phyloP scores from a whole-genome alignment of 1,140 invertebrate species.

The Lepidostoma basale region DNA sequence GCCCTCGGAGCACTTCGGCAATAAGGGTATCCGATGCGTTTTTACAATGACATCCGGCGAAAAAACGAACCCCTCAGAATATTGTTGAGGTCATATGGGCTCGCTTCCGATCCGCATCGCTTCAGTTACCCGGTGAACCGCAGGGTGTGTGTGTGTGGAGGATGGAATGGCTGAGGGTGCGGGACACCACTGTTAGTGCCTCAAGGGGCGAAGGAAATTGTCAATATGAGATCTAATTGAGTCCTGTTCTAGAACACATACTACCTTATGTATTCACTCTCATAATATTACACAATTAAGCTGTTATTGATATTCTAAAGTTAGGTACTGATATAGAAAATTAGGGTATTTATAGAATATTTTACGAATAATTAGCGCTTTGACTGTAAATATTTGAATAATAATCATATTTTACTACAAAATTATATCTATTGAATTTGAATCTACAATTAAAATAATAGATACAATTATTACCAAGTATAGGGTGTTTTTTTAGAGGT shows the following conservation, averaged over 20 bases:
- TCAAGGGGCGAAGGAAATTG: not conserved
- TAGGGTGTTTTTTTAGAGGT: too few species aligned
- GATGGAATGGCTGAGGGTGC: not conserved
- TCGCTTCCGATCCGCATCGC: constrained; percentile 10
- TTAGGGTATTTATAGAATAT: too few species aligned
- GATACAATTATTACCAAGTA: too few species aligned
- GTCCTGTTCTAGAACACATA: not conserved
- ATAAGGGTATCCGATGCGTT: constrained; percentile 17
- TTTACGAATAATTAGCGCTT: too few species aligned
- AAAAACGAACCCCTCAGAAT: constrained; percentile 8
- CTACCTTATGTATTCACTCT: too few species aligned
- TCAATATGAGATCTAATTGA: not conserved
- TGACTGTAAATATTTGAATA: too few species aligned
- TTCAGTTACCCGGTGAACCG: not conserved
- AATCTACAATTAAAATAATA: too few species aligned
- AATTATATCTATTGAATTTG: too few species aligned
- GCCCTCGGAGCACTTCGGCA: constrained; percentile 4
- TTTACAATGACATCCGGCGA: constrained; percentile 5
- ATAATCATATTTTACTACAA: too few species aligned
- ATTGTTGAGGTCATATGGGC: not conserved
- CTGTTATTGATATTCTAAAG: too few species aligned
- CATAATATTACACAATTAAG: too few species aligned
- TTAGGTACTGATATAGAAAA: too few species aligned
- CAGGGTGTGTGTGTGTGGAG: not conserved
- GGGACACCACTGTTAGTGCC: not conserved